A percentile compares a stretch with the other conserved stretches of the same genome.
These are phyloP conservation scores for Sinonovacula constricta DNA, from an alignment of 1,140 invertebrate genomes.

Conservation along the genomic window DNA sequence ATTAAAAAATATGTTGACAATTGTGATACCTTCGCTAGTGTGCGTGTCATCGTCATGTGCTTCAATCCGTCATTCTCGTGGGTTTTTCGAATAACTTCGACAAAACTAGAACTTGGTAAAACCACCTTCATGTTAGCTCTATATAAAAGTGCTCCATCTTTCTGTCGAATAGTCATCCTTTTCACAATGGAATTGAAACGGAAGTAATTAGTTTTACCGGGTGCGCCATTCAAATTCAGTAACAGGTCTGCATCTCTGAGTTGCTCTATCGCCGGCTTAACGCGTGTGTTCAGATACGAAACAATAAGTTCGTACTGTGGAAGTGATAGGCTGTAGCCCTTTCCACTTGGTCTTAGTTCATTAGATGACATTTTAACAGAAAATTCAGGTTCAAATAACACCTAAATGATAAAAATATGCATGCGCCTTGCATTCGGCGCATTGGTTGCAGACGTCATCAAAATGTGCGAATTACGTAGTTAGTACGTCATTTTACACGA, in stretches of 20 bases:
- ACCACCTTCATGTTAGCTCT: conserved; percentile 8
- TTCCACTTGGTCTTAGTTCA: no score
- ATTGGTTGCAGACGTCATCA: no score
- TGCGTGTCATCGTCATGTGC: conserved; percentile 21
- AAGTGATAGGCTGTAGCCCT: no score
- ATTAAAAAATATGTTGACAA: no score
- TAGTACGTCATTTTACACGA: no score
- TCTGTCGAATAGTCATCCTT: background rate
- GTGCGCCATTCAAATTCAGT: background rate
- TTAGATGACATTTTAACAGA: no score
- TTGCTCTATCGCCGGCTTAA: conserved; percentile 1
- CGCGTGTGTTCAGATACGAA: conserved; percentile 3
- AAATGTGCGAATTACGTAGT: no score
- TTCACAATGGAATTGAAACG: conserved; percentile 21
- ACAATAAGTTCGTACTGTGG: conserved; percentile 22
- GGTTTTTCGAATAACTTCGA: background rate
- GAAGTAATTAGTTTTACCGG: background rate
- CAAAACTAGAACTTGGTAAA: conserved; percentile 18
- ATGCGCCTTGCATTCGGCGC: no score
- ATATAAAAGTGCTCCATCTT: conserved; percentile 21
- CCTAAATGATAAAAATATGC: no score
- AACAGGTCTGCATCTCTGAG: conserved; percentile 3
- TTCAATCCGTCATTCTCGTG: conserved; percentile 9
- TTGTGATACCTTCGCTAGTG: conserved; percentile 45
- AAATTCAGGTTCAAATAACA: no score